Evolutionary conservation across 2,113 vertebrate genomes (phyloP).

Genomic region (Thunnus maccoyii): DNA sequence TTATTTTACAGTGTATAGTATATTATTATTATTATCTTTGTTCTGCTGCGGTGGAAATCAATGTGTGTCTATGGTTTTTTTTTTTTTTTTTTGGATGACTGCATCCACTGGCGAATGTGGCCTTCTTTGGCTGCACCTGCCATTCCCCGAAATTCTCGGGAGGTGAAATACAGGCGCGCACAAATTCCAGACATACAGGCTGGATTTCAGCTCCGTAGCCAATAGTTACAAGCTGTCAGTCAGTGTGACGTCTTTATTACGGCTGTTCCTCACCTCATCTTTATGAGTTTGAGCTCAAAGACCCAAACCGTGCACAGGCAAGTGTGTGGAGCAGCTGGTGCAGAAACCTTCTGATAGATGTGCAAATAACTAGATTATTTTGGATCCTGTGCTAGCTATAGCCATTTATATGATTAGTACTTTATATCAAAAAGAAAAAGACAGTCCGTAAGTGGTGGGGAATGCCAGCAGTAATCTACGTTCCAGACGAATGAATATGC

Average conservation of each 20-base stretch:
- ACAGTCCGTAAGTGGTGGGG: no score
- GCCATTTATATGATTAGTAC: not conserved
- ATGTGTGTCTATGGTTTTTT: conserved; percentile 11
- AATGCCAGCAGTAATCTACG: not conserved
- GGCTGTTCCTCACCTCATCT: conserved; percentile 17
- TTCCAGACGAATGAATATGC: conserved; percentile 7
- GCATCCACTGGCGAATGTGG: conserved; percentile 53
- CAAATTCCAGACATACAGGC: conserved; percentile 75
- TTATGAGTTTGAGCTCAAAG: conserved; percentile 8
- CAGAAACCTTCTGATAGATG: no score
- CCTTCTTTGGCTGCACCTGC: conserved; percentile 89
- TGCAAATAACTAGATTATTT: no score
- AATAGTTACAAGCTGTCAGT: conserved; percentile 86
- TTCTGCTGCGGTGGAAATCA: not conserved
- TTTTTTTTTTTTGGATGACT: conserved; percentile 18
- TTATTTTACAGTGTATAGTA: not conserved
- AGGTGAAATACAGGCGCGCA: conserved; percentile 77
- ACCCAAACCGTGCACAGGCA: not conserved
- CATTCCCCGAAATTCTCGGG: conserved; percentile 80
- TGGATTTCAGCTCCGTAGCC: conserved; percentile 85
- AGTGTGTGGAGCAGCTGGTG: not conserved
- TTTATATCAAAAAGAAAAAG: no score
- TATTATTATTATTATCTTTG: not conserved
- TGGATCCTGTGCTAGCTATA: not conserved
- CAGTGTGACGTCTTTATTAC: conserved; percentile 84